Conservation (phyloP, 1,140 invertebrate species). For the Idris sp. region DNA sequence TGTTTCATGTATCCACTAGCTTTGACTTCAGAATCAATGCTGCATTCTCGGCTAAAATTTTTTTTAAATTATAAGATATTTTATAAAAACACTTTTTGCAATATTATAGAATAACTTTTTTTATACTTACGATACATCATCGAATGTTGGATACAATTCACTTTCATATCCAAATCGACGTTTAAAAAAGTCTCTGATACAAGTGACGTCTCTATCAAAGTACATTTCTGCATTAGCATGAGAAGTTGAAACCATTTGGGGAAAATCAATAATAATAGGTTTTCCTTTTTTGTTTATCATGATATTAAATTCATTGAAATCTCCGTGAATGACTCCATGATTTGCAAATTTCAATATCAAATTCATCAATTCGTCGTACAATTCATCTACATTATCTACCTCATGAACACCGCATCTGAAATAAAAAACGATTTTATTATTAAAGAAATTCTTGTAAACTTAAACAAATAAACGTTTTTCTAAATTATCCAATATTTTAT, state of each 20-base stretch:
- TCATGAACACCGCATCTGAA: constrained; percentile 89
- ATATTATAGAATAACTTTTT: constrained; percentile 1
- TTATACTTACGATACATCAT: constrained; percentile 83
- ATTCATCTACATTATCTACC: constrained; percentile 85
- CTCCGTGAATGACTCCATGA: constrained; percentile 98
- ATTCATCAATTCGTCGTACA: constrained; percentile 98
- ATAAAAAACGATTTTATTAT: constrained; percentile 11
- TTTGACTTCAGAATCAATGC: constrained; percentile 91
- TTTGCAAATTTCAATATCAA: constrained; percentile 94
- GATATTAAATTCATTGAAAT: constrained; percentile 99
- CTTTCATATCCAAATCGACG: constrained; percentile 95
- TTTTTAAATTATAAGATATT: too few species aligned
- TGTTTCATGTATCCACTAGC: constrained; percentile 94
- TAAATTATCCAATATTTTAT: too few species aligned
- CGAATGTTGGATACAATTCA: constrained; percentile 90
- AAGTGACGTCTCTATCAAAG: constrained; percentile 97
- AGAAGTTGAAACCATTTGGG: constrained; percentile 98
- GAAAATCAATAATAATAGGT: constrained; percentile 97
- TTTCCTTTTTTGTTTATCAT: constrained; percentile 90
- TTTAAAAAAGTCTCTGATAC: constrained; percentile 92
- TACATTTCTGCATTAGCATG: constrained; percentile 96
- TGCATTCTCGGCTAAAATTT: constrained; percentile 85
- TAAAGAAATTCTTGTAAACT: too few species aligned
- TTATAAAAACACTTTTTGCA: too few species aligned
- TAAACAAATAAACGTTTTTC: too few species aligned